Percentiles rank a stretch among this genome's conserved stretches.
Evolutionary conservation across 2,113 vertebrate species (phyloP).

Genomic region (Corythornis cristatus): DNA sequence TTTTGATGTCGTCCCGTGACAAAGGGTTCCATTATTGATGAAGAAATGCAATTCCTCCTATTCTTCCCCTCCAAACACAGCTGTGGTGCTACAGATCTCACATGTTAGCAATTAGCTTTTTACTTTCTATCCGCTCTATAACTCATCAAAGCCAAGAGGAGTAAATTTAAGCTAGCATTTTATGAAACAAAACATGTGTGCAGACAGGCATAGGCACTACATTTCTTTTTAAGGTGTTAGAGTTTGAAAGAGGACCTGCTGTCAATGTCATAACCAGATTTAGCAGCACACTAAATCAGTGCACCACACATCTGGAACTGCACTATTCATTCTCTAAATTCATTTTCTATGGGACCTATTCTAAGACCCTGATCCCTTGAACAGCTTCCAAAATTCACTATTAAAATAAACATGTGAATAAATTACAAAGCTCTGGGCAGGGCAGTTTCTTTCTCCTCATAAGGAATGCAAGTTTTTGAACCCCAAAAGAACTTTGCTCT

Average conservation of each 20-base stretch:
- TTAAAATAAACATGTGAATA: conserved; percentile 48
- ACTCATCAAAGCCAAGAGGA: neutral
- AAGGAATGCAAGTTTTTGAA: neutral
- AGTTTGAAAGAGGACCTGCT: neutral
- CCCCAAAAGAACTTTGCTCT: neutral
- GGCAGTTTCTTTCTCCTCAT: neutral
- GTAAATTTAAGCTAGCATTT: neutral
- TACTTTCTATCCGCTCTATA: neutral
- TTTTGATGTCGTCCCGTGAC: neutral
- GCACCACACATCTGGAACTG: conserved; percentile 19
- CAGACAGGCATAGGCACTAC: neutral
- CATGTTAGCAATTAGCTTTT: neutral
- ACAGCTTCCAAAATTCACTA: conserved; percentile 24
- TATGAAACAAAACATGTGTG: neutral
- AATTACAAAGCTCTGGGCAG: conserved; percentile 32
- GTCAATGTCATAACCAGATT: neutral
- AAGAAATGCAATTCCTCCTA: neutral
- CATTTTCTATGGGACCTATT: conserved; percentile 31
- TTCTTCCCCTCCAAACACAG: neutral
- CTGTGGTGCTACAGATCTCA: neutral
- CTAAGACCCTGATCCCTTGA: conserved; percentile 31
- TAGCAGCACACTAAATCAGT: neutral
- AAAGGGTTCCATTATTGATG: neutral
- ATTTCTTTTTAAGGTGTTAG: neutral
- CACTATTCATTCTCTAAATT: neutral